Evolutionary conservation across 2,113 vertebrate species (phyloP).

Genomic region (Poeciliopsis retropinna): DNA sequence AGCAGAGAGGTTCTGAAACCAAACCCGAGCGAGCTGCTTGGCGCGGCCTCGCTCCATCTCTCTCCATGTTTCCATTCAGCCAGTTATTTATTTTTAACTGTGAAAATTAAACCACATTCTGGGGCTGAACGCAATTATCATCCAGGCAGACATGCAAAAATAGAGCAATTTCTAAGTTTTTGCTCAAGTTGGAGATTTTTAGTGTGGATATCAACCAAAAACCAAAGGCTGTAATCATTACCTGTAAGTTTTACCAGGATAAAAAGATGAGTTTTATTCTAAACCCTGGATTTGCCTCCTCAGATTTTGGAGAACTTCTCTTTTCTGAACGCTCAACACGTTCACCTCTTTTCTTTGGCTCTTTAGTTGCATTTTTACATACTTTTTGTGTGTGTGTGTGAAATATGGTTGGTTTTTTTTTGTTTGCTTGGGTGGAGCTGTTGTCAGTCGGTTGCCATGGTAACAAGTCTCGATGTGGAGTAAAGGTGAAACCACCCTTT

Average conservation of each 20-base stretch:
- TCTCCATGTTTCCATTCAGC: constrained; percentile 59
- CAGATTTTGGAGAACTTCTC: constrained; percentile 52
- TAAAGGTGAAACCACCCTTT: no score
- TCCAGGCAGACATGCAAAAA: constrained; percentile 15
- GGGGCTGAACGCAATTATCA: constrained; percentile 34
- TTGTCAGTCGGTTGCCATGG: no score
- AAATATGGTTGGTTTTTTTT: no score
- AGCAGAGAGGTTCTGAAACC: constrained; percentile 7
- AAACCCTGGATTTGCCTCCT: constrained; percentile 9
- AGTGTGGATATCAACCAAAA: constrained; percentile 17
- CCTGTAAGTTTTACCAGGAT: neutral
- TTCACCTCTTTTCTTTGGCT: constrained; percentile 73
- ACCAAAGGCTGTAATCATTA: constrained; percentile 22
- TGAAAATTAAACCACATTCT: constrained; percentile 48
- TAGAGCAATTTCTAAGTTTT: constrained; percentile 20
- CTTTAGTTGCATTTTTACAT: constrained; percentile 81
- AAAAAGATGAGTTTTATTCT: constrained; percentile 24
- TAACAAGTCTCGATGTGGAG: no score
- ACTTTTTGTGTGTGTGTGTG: constrained; percentile 6
- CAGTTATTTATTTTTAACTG: constrained; percentile 65
- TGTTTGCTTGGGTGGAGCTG: no score
- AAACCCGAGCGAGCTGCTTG: constrained; percentile 53
- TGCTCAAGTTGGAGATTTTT: constrained; percentile 3
- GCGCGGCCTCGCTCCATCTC: constrained; percentile 35
- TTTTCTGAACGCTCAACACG: constrained; percentile 68